Conservation (phyloP, 92 coral and sea anemone genomes). For the Metridium senile region DNA sequence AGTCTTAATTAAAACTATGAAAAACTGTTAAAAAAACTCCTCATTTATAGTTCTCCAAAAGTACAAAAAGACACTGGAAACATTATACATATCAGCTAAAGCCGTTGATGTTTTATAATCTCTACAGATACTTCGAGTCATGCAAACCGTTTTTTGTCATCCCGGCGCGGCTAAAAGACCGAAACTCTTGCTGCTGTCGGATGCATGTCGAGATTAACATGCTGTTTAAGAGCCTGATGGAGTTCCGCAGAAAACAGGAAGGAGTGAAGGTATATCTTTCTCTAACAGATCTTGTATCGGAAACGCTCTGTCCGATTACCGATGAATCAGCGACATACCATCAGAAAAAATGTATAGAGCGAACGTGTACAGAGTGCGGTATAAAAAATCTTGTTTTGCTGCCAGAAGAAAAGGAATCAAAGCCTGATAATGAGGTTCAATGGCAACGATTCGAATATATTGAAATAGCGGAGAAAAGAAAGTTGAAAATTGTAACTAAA, state of each 20-base stretch:
- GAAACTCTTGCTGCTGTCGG: constrained; percentile 48
- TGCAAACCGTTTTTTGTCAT: constrained; percentile 62
- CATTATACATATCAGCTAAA: too few relatives aligned
- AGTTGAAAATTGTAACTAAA: constrained; percentile 1
- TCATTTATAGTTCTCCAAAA: too few relatives aligned
- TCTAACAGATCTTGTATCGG: constrained; percentile 31
- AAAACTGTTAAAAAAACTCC: too few relatives aligned
- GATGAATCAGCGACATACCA: constrained; percentile 28
- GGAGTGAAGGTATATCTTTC: constrained; percentile 19
- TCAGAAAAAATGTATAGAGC: constrained; percentile 29
- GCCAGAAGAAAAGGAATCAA: constrained; percentile 28
- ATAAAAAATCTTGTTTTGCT: constrained; percentile 23
- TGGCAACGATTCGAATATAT: constrained; percentile 44
- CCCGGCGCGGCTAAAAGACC: constrained; percentile 38
- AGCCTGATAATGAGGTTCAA: constrained; percentile 9
- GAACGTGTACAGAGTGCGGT: constrained; percentile 47
- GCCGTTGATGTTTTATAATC: too few relatives aligned
- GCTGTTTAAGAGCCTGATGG: constrained; percentile 43
- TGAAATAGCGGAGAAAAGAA: neutral
- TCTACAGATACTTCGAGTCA: constrained; percentile 49
- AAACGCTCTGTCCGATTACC: constrained; percentile 34
- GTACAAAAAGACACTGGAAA: too few relatives aligned
- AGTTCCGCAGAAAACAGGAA: constrained; percentile 22
- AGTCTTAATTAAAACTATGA: too few relatives aligned
- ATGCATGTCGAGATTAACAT: constrained; percentile 54